Evolutionary conservation across 2,888 invertebrate genomes (phyloP), one percentile per base, ranked within the genome.

Genomic region (Sarcophaga caerulescens): DNA sequence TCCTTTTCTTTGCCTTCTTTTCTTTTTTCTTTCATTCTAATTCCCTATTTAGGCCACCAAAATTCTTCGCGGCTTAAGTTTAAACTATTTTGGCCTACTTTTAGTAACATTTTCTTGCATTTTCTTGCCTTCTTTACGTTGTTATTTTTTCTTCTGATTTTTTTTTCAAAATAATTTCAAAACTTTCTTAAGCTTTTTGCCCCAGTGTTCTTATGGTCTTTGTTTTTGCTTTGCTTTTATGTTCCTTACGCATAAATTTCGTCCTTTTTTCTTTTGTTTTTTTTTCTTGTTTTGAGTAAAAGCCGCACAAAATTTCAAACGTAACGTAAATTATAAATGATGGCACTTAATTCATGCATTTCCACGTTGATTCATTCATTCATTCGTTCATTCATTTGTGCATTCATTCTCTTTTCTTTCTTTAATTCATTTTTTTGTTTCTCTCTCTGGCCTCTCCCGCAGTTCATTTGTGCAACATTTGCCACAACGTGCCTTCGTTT

Each of bases 401-500:
- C 66, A 17, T 17, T 19, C 35, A 66, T n/a, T 19, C 44, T 44
- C 35, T 45, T 10, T n/a, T 19, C 44, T 19, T 66, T 45, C 6
- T n/a, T 66, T 10, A 17, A 79, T 84, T 62, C 57, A 74, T 74
- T 63, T 45, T 66, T 35, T 57, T 57, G 17, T 17, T 66, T 74
- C 63, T 45, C 21, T 45, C 3, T 23, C 23, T 65, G 1, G 47
- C n/a, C 66, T 74, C 17, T 62, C 17, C 52, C 62, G 52, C 63
- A 23, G 11, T n/a, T 21, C 19, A 68, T 81, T 75, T 79, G 12
- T 74, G 45, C 57, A 14, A 60, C 74, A 84, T 79, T 66, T 57
- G 4, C 47, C 68, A 45, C 65, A 76, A 82, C 85, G 85, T 85
- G 85, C 78, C 65, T 25, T 60, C 23, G 44, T 85, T 76, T 62